These are phyloP conservation scores for Sphaerodactylus townsendi DNA, from an alignment of 2,113 vertebrate species.

Conservation along the genomic window DNA sequence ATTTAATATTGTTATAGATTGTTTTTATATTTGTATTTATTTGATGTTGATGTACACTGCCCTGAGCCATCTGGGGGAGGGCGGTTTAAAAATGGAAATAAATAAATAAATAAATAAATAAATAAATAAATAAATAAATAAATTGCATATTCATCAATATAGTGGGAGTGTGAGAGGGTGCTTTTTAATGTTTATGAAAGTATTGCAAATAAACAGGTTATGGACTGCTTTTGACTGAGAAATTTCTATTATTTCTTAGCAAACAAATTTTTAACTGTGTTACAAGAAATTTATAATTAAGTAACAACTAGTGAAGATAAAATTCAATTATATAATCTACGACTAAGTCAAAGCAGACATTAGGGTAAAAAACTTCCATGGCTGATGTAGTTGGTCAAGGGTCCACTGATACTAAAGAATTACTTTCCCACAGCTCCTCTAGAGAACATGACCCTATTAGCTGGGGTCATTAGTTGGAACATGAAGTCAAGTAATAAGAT, in stretches of 20 bases:
- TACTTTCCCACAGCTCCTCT: not conserved
- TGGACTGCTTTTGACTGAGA: no score
- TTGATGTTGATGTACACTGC: no score
- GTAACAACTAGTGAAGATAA: not conserved
- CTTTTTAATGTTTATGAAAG: no score
- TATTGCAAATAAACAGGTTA: no score
- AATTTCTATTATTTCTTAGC: no score
- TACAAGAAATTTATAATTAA: not conserved
- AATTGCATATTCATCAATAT: not conserved
- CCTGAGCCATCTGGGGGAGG: no score
- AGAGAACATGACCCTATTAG: not conserved
- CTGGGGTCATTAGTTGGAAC: constrained; percentile 20
- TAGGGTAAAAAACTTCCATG: not conserved
- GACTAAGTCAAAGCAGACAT: not conserved
- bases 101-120: no score
- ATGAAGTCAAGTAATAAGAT: constrained; percentile 23
- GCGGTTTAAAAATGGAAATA: no score
- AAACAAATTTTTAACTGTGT: not conserved
- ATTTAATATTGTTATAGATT: no score
- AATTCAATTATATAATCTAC: not conserved
- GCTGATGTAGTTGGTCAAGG: constrained; percentile 10
- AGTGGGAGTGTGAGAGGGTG: no score
- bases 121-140: no score
- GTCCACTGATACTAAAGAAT: constrained; percentile 10
- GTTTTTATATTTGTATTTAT: no score